Conservation (phyloP, 2,797 vertebrate genomes). For the Discoglossus pictus region DNA sequence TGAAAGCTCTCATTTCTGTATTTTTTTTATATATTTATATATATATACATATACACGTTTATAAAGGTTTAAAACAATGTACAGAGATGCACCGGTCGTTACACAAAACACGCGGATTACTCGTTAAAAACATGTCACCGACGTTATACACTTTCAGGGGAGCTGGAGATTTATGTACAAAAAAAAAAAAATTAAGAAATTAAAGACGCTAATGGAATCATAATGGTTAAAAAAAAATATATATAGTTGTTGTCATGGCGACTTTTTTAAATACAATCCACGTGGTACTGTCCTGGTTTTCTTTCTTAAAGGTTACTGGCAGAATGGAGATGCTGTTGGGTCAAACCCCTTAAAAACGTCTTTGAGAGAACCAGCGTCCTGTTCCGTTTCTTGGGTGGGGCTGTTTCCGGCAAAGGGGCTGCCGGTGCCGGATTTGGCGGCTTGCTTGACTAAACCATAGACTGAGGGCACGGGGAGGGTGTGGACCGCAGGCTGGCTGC, state of each 20-base stretch:
- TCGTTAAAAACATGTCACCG: conserved; percentile 19
- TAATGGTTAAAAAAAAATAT: conserved; percentile 22
- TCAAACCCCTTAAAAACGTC: conserved; percentile 98
- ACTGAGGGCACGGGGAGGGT: conserved; percentile 86
- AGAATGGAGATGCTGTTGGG: conserved; percentile 94
- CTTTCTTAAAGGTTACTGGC: conserved; percentile 76
- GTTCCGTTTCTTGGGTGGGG: conserved; percentile 77
- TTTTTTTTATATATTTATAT: conserved; percentile 47
- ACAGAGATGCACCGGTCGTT: conserved; percentile 18
- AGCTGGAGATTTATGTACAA: conserved; percentile 55
- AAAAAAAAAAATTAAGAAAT: conserved; percentile 41
- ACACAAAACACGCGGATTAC: conserved; percentile 24
- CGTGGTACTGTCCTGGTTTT: not conserved
- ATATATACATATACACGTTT: conserved; percentile 65
- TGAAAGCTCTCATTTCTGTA: not conserved
- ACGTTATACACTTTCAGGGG: conserved; percentile 38
- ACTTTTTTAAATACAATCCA: conserved; percentile 31
- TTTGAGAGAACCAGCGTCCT: conserved; percentile 89
- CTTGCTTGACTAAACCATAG: conserved; percentile 83
- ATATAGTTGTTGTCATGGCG: conserved; percentile 23
- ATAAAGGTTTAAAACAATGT: conserved; percentile 64
- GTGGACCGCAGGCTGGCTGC: conserved; percentile 74
- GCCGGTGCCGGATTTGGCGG: conserved; percentile 73
- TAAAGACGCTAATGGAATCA: no score
- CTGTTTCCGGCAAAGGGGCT: conserved; percentile 90